Conservation (phyloP, 2,888 invertebrate species). For the Dioctria linearis region DNA sequence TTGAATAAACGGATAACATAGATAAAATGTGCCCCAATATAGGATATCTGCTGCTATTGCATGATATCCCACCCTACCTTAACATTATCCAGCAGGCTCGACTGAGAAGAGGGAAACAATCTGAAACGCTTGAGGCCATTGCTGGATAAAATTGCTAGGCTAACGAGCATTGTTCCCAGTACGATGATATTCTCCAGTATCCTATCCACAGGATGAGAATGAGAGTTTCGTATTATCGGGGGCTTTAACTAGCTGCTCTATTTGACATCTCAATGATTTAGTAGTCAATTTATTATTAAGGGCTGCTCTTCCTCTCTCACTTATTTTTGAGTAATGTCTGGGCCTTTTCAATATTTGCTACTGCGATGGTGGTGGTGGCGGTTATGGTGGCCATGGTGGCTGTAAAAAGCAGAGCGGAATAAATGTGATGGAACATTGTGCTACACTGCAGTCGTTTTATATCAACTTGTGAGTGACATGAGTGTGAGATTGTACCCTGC, state of each 20-base stretch:
- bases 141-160: constrained; percentile 34
- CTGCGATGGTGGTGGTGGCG: no score
- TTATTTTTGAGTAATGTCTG: constrained; percentile 49
- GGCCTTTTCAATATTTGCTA: constrained; percentile 38
- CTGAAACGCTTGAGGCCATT: constrained; percentile 12
- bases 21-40: constrained; percentile 19
- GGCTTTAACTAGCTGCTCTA: constrained; percentile 50
- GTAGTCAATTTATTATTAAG: constrained; percentile 50
- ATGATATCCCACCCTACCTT: no score
- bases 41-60: neutral
- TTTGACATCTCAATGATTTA: constrained; percentile 48
- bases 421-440: constrained; percentile 5
- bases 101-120: constrained; percentile 3
- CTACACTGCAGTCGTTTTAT: constrained; percentile 27
- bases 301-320: constrained; percentile 1
- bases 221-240: constrained; percentile 42
- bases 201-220: neutral
- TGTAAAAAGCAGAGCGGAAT: constrained; percentile 3
- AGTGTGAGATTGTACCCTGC: neutral
- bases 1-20: constrained; percentile 38
- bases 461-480: no score
- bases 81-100: neutral
- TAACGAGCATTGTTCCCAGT: constrained; percentile 22
- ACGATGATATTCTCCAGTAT: constrained; percentile 10
- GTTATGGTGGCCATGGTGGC: neutral